Conservation (phyloP, 2,113 vertebrate genomes). For the Scytalopus superciliaris region DNA sequence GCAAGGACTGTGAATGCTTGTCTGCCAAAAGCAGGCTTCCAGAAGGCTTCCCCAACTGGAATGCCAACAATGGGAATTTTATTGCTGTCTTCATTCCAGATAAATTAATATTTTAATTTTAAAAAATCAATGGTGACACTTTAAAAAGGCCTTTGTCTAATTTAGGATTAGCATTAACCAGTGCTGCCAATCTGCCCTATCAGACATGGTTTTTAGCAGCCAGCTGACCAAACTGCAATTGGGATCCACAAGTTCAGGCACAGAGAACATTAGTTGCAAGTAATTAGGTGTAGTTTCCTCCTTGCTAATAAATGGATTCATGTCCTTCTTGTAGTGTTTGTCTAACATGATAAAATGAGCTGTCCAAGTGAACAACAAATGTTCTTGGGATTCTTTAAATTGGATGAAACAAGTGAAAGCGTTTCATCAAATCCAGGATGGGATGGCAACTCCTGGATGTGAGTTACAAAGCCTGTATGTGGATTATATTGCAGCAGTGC, state of each 20-base stretch:
- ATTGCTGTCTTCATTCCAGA: background rate
- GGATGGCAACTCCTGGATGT: fast-evolving
- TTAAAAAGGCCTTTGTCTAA: background rate
- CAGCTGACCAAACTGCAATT: background rate
- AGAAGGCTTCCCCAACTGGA: background rate
- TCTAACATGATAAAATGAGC: background rate
- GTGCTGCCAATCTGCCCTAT: background rate
- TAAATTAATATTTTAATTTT: background rate
- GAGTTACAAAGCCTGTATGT: background rate
- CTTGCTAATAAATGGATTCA: background rate
- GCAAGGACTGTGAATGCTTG: background rate
- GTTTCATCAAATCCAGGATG: background rate
- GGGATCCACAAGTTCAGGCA: background rate
- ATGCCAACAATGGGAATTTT: background rate
- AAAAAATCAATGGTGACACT: background rate
- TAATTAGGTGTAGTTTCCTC: background rate
- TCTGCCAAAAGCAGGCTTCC: background rate
- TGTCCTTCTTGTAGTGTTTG: fast-evolving
- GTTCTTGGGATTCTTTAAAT: background rate
- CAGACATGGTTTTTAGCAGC: background rate
- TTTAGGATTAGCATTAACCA: background rate
- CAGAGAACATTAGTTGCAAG: background rate
- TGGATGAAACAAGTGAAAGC: background rate
- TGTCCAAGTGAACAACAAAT: background rate
- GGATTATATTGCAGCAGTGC: background rate